phyloP scores from a whole-genome alignment of 2,888 invertebrate genomes.

The Meiosimyza platycephala region DNA sequence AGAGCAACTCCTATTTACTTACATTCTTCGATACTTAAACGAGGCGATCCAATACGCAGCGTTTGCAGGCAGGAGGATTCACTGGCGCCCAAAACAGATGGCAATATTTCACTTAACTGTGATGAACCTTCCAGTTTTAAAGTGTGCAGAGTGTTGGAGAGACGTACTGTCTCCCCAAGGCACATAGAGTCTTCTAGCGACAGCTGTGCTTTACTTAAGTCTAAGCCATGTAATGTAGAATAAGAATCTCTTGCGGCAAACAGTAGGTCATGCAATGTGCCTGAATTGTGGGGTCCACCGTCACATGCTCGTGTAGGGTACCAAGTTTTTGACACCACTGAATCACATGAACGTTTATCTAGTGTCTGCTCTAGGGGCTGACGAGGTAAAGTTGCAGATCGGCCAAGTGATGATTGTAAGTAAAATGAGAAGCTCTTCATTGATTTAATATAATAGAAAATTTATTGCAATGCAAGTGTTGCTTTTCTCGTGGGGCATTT shows the following conservation, averaged over 20 bases:
- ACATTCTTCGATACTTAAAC: conserved; percentile 69
- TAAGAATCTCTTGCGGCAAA: conserved; percentile 67
- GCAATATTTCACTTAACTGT: conserved; percentile 70
- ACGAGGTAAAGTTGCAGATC: conserved; percentile 69
- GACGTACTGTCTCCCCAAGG: conserved; percentile 70
- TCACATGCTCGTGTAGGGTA: conserved; percentile 70
- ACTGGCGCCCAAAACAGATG: conserved; percentile 69
- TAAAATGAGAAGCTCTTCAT: too few species aligned
- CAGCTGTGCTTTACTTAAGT: conserved; percentile 71
- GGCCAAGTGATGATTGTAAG: conserved; percentile 67
- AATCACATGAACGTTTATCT: conserved; percentile 70
- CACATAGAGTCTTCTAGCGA: conserved; percentile 71
- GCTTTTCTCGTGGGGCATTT: too few species aligned
- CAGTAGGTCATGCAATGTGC: conserved; percentile 57
- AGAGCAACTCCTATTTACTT: too few species aligned
- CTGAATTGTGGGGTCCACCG: conserved; percentile 62
- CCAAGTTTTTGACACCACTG: conserved; percentile 69
- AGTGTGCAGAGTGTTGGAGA: conserved; percentile 69
- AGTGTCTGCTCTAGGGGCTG: conserved; percentile 67
- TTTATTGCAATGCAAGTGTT: too few species aligned
- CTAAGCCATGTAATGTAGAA: conserved; percentile 70
- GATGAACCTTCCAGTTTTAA: conserved; percentile 70
- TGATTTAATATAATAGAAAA: too few species aligned
- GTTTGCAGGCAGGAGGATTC: conserved; percentile 70
- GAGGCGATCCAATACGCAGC: conserved; percentile 70